Conservation (phyloP, 2,113 vertebrate species). For the Callopanchax toddi region DNA sequence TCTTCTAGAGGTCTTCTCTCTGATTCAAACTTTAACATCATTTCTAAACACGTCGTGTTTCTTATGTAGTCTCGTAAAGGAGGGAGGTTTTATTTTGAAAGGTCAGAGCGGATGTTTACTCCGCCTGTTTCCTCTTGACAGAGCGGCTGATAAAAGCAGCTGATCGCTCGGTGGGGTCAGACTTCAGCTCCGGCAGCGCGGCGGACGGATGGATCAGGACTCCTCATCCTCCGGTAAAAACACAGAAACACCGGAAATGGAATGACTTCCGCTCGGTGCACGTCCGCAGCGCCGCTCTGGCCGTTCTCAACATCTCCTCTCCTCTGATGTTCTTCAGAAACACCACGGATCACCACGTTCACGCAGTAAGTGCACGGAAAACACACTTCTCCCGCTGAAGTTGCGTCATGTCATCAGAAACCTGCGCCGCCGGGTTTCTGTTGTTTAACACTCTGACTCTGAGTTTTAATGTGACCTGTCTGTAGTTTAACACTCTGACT, state of each 20-base stretch:
- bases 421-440: no score
- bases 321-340: slow-evolving; percentile 54
- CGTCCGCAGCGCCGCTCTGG: not conserved
- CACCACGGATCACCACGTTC: slow-evolving; percentile 57
- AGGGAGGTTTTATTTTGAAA: slow-evolving; percentile 49
- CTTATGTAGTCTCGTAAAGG: no score
- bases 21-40: no score
- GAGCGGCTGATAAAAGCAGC: slow-evolving; percentile 17
- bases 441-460: no score
- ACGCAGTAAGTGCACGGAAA: no score
- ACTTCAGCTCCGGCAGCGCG: not conserved
- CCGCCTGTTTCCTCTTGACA: fast-evolving
- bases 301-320: not conserved
- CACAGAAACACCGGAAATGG: slow-evolving; percentile 31
- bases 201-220: slow-evolving; percentile 25
- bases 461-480: no score
- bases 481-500: no score
- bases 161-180: not conserved
- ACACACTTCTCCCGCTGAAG: not conserved
- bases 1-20: no score
- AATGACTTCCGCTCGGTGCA: slow-evolving; percentile 33
- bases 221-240: not conserved
- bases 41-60: no score
- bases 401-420: slow-evolving; percentile 37
- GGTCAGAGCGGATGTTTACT: fast-evolving